Percentiles rank a stretch among this genome's conserved stretches.
Evolutionary conservation across 2,888 invertebrate species (phyloP).

Genomic region (Candidula unifasciata): DNA sequence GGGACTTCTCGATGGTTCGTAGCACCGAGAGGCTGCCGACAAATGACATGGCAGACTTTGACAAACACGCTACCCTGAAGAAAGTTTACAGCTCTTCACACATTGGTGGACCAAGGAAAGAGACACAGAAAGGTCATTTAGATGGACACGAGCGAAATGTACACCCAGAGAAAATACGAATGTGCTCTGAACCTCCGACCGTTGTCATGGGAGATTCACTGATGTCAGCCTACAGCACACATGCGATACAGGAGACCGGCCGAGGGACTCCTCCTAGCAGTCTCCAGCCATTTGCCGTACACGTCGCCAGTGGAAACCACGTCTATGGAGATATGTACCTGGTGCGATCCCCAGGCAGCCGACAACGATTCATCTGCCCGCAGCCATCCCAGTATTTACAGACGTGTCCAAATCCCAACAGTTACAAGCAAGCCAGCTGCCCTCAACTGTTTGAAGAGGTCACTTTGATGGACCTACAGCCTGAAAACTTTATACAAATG

Average conservation of each 20-base stretch:
- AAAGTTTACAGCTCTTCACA: background rate
- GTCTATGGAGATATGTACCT: background rate
- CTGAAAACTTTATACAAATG: background rate
- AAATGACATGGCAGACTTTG: slow-evolving; percentile 19
- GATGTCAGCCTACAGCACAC: background rate
- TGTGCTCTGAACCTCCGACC: slow-evolving; percentile 44
- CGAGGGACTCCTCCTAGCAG: background rate
- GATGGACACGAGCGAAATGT: background rate
- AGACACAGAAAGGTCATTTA: background rate
- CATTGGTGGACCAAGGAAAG: background rate
- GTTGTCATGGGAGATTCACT: background rate
- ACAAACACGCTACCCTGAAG: slow-evolving; percentile 2
- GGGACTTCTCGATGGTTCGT: background rate
- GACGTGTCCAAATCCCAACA: background rate
- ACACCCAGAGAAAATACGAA: background rate
- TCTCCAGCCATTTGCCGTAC: background rate
- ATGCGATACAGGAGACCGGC: slow-evolving; percentile 38
- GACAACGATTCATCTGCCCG: slow-evolving; percentile 9
- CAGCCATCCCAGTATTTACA: slow-evolving; percentile 23
- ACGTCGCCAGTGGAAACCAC: background rate
- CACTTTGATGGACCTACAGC: slow-evolving; percentile 8
- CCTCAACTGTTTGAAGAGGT: slow-evolving; percentile 46
- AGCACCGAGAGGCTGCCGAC: background rate
- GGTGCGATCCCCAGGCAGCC: background rate
- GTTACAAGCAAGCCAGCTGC: slow-evolving; percentile 41